These are phyloP conservation scores for Rhinoderma darwinii DNA, from an alignment of 2,113 vertebrate genomes.

Conservation along the genomic window DNA sequence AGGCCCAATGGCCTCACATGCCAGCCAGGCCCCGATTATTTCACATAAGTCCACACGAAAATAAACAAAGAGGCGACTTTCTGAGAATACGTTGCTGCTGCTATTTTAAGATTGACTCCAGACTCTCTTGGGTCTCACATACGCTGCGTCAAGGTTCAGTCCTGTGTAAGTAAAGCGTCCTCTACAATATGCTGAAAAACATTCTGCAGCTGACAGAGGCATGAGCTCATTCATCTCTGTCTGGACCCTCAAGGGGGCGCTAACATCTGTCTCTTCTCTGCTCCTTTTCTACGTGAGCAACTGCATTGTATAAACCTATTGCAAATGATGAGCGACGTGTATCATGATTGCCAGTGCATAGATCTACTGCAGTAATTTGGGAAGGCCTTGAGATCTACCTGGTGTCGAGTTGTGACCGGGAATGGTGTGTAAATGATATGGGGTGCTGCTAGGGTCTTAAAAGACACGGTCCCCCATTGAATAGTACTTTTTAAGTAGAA, in stretches of 20 bases:
- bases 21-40: not conserved
- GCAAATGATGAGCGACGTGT: not conserved
- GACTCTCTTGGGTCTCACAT: not conserved
- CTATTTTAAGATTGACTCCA: not conserved
- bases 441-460: no score
- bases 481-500: no score
- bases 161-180: not conserved
- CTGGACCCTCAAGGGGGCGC: not conserved
- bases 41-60: not conserved
- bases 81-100: not conserved
- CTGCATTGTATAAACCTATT: not conserved
- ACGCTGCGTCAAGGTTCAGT: not conserved
- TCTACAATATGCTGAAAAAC: not conserved
- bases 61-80: not conserved
- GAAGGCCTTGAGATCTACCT: no score
- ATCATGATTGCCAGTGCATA: not conserved
- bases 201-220: not conserved
- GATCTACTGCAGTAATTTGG: no score
- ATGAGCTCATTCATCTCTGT: constrained; percentile 27
- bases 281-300: not conserved
- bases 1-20: not conserved
- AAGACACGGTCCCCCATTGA: no score
- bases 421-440: no score
- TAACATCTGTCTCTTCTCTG: constrained; percentile 1
- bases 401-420: no score